Conservation (phyloP, 2,113 vertebrate species). For the Hippolais icterina region DNA sequence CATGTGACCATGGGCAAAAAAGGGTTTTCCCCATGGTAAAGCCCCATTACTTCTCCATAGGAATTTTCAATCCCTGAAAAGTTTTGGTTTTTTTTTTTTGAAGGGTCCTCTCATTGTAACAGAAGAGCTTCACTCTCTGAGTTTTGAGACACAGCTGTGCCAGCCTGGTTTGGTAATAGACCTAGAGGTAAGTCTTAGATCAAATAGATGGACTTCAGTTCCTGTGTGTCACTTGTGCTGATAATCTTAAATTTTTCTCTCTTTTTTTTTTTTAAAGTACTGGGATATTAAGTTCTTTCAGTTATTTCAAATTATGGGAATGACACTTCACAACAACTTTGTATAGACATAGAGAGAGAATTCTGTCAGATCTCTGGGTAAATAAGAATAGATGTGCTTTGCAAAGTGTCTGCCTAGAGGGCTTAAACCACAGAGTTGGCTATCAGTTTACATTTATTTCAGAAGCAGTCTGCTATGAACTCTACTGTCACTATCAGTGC, state of each 20-base stretch:
- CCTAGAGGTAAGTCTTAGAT: conserved; percentile 83
- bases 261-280: not conserved
- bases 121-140: conserved; percentile 95
- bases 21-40: not conserved
- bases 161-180: conserved; percentile 87
- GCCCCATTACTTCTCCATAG: not conserved
- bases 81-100: not conserved
- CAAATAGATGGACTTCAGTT: not conserved
- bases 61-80: not conserved
- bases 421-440: not conserved
- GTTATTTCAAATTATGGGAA: not conserved
- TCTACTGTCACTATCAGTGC: not conserved
- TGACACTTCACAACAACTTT: not conserved
- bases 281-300: not conserved
- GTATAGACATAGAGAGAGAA: not conserved
- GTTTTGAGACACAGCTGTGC: conserved; percentile 91
- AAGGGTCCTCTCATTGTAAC: conserved; percentile 96
- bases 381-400: not conserved
- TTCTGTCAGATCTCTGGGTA: not conserved
- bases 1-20: not conserved
- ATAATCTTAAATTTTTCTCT: not conserved
- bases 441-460: not conserved
- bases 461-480: not conserved
- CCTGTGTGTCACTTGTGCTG: not conserved
- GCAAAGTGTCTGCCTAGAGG: not conserved